Evolutionary conservation across 92 coral and sea anemone genomes (phyloP).

Genomic region (Palythoa caribaeorum): DNA sequence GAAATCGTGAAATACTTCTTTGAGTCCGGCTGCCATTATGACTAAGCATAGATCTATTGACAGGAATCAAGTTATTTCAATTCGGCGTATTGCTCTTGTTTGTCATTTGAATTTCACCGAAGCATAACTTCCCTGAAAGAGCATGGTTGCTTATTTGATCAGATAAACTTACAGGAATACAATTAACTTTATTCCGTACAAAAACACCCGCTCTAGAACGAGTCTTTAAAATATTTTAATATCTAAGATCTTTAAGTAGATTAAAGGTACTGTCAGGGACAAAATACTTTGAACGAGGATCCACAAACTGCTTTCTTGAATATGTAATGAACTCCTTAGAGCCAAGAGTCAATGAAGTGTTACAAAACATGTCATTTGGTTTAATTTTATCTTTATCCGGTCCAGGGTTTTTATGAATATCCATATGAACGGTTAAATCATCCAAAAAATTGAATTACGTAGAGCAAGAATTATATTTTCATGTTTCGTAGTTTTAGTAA

Average conservation of each 20-base stretch:
- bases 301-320: constrained; percentile 17
- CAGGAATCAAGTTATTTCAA: neutral
- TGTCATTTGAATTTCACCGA: neutral
- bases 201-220: constrained; percentile 15
- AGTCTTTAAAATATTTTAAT: constrained; percentile 22
- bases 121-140: neutral
- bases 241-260: constrained; percentile 21
- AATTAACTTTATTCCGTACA: constrained; percentile 9
- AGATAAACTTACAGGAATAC: constrained; percentile 12
- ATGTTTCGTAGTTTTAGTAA: constrained; percentile 1
- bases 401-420: constrained; percentile 7
- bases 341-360: constrained; percentile 1
- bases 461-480: neutral
- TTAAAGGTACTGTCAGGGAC: constrained; percentile 15
- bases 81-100: neutral
- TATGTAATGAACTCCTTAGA: neutral
- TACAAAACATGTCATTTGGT: neutral
- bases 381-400: constrained; percentile 6
- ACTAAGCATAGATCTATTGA: neutral
- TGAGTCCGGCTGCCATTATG: neutral
- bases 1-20: neutral
- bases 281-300: neutral
- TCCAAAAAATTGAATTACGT: neutral
- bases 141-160: neutral
- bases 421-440: constrained; percentile 3